Base-by-base conservation (phyloP, 2,888 invertebrate species). In the Marronus borbonicus region DNA sequence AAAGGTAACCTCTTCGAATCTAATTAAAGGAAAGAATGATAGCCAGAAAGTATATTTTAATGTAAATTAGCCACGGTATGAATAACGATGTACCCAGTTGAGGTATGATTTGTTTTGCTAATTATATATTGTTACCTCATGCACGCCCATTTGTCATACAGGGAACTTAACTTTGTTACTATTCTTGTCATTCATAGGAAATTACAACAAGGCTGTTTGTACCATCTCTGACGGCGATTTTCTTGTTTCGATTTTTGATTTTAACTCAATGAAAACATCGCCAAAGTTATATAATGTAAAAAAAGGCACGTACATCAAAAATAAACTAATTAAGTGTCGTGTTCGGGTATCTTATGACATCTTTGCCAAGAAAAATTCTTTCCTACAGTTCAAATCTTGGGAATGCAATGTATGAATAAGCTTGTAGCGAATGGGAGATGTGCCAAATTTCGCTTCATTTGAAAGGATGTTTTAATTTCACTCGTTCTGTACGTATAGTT, bases 71-170 rank as follows among this genome's bases (percentile, higher is more conserved):
- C 14, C 1, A n/a, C 62, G 2, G 24, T 28, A 28, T 62, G 62
- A 62, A 62, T 62, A 62, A 62, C 28, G 24, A 62, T 58, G 31
- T 24, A 62, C n/a, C 24, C 62, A 14, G 28, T 62, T 28, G 31
- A 62, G n/a, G 68, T 50, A 68, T 68, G 68, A 68, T 50, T 10
- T 50, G 68, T 68, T 49, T 68, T 24, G 24, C 68, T 68, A 68
- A 68, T 68, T 68, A 68, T 68, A 68, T 24, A 58, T 68, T 50
- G 50, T 68, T 68, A 50, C 68, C 50, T 68, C 68, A 68, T 24
- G 28, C 28, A 12, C 28, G 12, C 10, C 62, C 14, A 50, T 68
- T 49, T 68, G 68, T 68, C 68, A 68, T 28, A 28, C 14, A 62
- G 31, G 12, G 62, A 62, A 62, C 31, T 62, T 62, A 12, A 62